Evolutionary conservation across 2,113 vertebrate species (phyloP), one percentile per base, ranked within the genome.

Genomic region (Galemys pyrenaicus): DNA sequence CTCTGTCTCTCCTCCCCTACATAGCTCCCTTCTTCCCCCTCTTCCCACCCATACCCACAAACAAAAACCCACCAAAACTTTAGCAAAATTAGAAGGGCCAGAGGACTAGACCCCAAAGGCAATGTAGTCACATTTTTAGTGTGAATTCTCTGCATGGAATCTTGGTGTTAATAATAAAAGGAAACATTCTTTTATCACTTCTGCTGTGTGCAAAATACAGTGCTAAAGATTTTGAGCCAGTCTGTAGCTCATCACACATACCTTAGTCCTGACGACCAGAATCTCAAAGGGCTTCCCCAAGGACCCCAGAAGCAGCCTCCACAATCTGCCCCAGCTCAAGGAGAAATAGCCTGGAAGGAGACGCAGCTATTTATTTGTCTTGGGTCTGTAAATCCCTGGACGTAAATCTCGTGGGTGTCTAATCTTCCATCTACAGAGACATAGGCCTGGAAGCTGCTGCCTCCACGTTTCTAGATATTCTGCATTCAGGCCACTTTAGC

Each of bases 131-230:
- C 22, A 1, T 17, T 32, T 94, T 97, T 74, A 22, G n/a, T 15
- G 12, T 75, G 84, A 96, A 49, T 94, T 96, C 51, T 82, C 94
- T 94, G 96, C 94, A 90, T 85, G 91, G 95, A 91, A 87, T 67
- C 71, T 86, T 54, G 83, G 85, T 68, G 86, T 96, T 97, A 54
- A 54, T 37, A 89, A 65, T 92, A 88, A 96, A 97, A 86, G 68
- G 70, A 62, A 94, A 32, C 16, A 3, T 70, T 83, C 84, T 96
- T 96, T 88, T 94, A 71, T 26, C 49, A 89, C 86, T 90, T 91
- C 88, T 94, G 92, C 75, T 58, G n/a, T 93, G 68, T 95, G 51
- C 92, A 85, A 96, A 97, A 93, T 94, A 92, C 84, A 92, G 37
- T 6, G 9, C 51, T 35, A 90, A 97, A 46, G 65, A 49, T 91